Base-by-base conservation (phyloP, 1,140 invertebrate species). In the Patella vulgata region DNA sequence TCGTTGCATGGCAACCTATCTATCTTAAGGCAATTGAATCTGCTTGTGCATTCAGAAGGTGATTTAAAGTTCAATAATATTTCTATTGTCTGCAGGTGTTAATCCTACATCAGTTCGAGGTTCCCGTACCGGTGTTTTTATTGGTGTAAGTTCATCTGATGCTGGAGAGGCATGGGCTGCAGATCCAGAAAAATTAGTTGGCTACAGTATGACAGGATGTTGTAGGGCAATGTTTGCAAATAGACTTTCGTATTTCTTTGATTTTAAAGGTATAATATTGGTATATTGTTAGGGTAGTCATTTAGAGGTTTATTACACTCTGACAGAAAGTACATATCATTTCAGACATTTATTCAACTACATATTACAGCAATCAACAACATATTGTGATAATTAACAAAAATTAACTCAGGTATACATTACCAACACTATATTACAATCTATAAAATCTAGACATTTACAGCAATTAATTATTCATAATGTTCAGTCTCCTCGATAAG, bases 161-260 rank as follows among this genome's bases (percentile, higher is more conserved):
- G 90, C 92, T 3, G 91, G 93, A 67, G 92, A 96, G 77, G 90
- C 88, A 68, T 95, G 91, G 90, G 65, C 80, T 21, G 30, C 62
- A 19, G 77, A 85, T 48, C 75, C 84, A 8, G 87, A 88, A 73
- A 89, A 69, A 30, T 75, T 95, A 1, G 94, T 92, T 78, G 96
- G 96, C 55, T 98, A 98, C 85, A 93, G 91, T 33, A 86, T 98
- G 67, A 96, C 93, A 3, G 96, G 96, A 25, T 96, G 94, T 83
- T 91, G 91, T 53, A 87, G 93, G 42, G 92, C 95, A 28, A 98
- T 98, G 96, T 97, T 98, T 83, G 89, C 95, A 40, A 99, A 99
- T 83, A 89, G 97, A 76, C 89, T 99, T 36, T 98, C 95, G 0
- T 99, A 91, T 85, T 92, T 94, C 11, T 98, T 97, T 85, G 95